phyloP scores from a whole-genome alignment of 2,797 vertebrate genomes.

The Labroides dimidiatus region DNA sequence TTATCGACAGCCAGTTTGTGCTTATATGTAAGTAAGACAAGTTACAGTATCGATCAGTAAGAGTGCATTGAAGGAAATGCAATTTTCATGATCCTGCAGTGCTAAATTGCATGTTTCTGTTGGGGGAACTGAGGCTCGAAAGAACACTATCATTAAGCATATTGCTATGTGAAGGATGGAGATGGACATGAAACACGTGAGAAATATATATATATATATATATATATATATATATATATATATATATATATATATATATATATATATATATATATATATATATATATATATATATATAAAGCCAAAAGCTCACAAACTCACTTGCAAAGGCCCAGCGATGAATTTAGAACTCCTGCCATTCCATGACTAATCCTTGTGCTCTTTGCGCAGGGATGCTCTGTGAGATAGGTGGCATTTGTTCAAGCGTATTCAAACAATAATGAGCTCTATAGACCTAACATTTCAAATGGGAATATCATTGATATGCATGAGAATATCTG shows the following conservation, averaged over 20 bases:
- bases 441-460: constrained; percentile 26
- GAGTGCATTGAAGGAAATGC: constrained; percentile 25
- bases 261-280: no score
- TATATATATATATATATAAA: no score
- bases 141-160: constrained; percentile 49
- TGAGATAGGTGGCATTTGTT: constrained; percentile 67
- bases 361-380: constrained; percentile 42
- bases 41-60: constrained; percentile 28
- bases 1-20: constrained; percentile 3
- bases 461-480: constrained; percentile 37
- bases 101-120: constrained; percentile 48
- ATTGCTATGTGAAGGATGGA: constrained; percentile 20
- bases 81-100: constrained; percentile 16
- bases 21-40: constrained; percentile 33
- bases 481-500: constrained; percentile 38
- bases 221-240: no score
- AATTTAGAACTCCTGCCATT: constrained; percentile 19
- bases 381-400: constrained; percentile 54
- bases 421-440: constrained; percentile 63
- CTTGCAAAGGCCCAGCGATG: neutral
- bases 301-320: constrained; percentile 20
- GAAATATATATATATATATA: no score
- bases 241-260: no score
- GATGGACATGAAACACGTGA: constrained; percentile 38
- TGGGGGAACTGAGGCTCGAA: constrained; percentile 34